phyloP scores from a whole-genome alignment of 1,140 invertebrate species.

The Tetramorium simillimum region DNA sequence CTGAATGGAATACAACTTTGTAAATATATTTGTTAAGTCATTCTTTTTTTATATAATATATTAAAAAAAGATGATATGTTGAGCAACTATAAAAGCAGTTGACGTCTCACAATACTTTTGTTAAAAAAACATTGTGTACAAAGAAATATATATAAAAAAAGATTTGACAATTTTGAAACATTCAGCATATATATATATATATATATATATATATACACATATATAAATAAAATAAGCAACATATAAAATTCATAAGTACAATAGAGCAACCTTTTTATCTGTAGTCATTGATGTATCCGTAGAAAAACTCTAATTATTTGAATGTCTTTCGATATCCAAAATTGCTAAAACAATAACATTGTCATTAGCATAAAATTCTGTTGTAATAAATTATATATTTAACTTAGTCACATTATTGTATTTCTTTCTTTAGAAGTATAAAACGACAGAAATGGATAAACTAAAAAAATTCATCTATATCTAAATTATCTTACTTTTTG shows the following conservation, averaged over 20 bases:
- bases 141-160: neutral
- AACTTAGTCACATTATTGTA: neutral
- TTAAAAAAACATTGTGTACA: neutral
- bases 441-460: neutral
- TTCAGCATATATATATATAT: neutral
- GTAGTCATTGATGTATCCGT: conserved; percentile 71
- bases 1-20: too few species aligned
- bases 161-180: conserved; percentile 4
- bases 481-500: neutral
- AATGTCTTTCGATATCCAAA: conserved; percentile 51
- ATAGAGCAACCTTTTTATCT: conserved; percentile 70
- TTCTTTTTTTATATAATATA: too few species aligned
- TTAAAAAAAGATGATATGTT: neutral
- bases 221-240: conserved; percentile 38
- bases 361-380: neutral
- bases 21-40: too few species aligned
- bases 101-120: neutral
- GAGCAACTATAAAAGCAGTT: neutral
- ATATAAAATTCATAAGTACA: conserved; percentile 47
- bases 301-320: conserved; percentile 53
- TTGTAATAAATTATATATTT: conserved; percentile 23
- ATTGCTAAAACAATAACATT: conserved; percentile 62
- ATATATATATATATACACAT: too few species aligned
- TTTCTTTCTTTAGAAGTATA: neutral
- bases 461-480: neutral